phyloP scores from a whole-genome alignment of 2,888 invertebrate species.

The Andrena marginata region DNA sequence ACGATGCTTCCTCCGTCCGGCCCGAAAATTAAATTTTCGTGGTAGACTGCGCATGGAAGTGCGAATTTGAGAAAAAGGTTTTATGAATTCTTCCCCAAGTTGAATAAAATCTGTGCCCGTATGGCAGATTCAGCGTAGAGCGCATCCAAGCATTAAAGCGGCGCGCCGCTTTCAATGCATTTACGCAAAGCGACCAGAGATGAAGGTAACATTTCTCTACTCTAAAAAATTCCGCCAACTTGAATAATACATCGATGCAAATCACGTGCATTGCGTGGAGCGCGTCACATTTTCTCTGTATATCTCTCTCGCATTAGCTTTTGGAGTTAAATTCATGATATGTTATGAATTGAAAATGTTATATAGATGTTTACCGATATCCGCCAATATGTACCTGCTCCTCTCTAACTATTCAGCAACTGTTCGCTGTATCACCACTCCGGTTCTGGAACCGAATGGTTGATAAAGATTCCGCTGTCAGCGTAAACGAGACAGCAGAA shows the following conservation, averaged over 20 bases:
- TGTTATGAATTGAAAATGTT: not conserved
- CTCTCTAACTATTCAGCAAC: too few species aligned
- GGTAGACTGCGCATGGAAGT: slow-evolving; percentile 1
- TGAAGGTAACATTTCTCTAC: slow-evolving; percentile 20
- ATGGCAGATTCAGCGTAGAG: not conserved
- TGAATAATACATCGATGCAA: slow-evolving; percentile 28
- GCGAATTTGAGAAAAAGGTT: slow-evolving; percentile 33
- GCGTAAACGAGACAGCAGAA: not conserved
- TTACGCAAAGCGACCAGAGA: slow-evolving; percentile 28
- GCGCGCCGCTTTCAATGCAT: slow-evolving; percentile 13
- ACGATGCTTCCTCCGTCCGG: not conserved
- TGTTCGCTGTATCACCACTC: too few species aligned
- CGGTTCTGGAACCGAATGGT: not conserved
- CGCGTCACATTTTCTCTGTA: not conserved
- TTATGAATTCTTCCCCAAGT: slow-evolving; percentile 34
- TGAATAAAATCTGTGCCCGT: slow-evolving; percentile 21
- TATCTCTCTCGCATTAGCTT: not conserved
- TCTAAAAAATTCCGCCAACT: not conserved
- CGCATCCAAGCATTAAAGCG: not conserved
- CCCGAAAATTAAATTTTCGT: slow-evolving; percentile 34
- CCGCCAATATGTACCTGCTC: too few species aligned
- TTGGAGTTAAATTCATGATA: not conserved
- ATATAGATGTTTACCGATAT: not conserved
- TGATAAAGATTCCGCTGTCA: not conserved
- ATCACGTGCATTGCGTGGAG: slow-evolving; percentile 2